A percentile compares a stretch with the other conserved stretches of the same genome.
Evolutionary conservation across 2,888 invertebrate genomes (phyloP).

Genomic region (Philereme transversata): DNA sequence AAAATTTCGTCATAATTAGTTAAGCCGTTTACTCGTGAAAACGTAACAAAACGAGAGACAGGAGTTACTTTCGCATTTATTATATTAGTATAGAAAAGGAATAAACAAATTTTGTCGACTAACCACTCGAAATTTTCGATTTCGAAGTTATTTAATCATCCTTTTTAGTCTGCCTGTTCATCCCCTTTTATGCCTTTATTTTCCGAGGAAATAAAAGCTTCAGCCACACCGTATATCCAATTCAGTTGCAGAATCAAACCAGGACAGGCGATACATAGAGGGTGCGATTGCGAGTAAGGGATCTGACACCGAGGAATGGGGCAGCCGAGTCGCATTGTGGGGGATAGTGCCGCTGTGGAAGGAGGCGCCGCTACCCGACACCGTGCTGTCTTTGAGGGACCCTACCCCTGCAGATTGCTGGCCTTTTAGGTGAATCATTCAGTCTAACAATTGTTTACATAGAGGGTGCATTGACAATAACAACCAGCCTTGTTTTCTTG

Average conservation of each 20-base stretch:
- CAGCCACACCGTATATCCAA: no score
- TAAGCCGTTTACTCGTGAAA: no score
- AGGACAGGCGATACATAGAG: constrained; percentile 46
- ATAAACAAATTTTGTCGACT: no score
- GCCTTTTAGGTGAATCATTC: constrained; percentile 64
- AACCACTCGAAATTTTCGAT: no score
- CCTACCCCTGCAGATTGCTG: constrained; percentile 74
- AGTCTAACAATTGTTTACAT: no score
- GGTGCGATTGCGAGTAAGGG: constrained; percentile 55
- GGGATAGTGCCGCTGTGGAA: constrained; percentile 72
- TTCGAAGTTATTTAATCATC: no score
- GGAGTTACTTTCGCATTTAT: no score
- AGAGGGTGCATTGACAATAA: background rate
- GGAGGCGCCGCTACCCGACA: constrained; percentile 65
- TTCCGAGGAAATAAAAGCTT: background rate
- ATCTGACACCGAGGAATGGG: constrained; percentile 63
- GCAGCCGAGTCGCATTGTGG: constrained; percentile 66
- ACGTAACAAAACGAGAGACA: no score
- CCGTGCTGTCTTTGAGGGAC: constrained; percentile 63
- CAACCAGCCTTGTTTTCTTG: background rate
- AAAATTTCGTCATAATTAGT: no score
- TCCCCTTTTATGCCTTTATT: no score
- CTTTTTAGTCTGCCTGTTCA: no score
- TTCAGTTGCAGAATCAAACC: constrained; percentile 20
- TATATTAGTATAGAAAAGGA: no score